These are phyloP conservation scores for Sphaerophoria rueppellii DNA, from an alignment of 2,888 invertebrate species.

Conservation along the genomic window DNA sequence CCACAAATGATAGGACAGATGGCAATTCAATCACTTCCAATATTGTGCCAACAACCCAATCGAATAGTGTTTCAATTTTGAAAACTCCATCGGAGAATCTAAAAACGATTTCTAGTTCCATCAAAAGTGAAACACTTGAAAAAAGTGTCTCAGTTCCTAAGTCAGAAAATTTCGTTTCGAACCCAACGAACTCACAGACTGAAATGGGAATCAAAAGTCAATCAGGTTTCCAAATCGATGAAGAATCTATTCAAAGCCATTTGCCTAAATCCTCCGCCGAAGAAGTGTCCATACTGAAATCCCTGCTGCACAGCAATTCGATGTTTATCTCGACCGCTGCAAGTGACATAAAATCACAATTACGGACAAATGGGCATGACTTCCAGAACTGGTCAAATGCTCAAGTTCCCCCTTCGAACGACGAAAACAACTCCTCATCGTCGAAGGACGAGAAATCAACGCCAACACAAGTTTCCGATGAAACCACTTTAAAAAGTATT, in stretches of 20 bases:
- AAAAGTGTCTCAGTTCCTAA: background rate
- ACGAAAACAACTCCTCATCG: background rate
- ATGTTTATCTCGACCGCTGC: constrained; percentile 17
- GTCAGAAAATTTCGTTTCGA: background rate
- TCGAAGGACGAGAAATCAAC: background rate
- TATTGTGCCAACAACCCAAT: background rate
- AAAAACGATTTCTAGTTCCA: background rate
- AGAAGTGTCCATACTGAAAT: constrained; percentile 29
- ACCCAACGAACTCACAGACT: background rate
- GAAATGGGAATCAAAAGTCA: background rate
- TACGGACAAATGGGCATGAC: constrained; percentile 26
- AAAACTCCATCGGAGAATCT: background rate
- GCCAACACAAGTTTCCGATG: constrained; percentile 13
- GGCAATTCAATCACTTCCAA: background rate
- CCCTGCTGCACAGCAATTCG: constrained; percentile 31
- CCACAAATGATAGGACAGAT: background rate
- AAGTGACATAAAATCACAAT: constrained; percentile 7
- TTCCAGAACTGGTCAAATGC: background rate
- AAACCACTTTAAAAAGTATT: constrained; percentile 58
- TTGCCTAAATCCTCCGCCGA: constrained; percentile 26
- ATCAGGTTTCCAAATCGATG: background rate
- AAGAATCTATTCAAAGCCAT: background rate
- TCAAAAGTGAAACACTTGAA: constrained; percentile 5
- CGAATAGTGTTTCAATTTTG: background rate
- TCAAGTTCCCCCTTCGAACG: background rate